Conservation (phyloP, 1,140 invertebrate species). For the Lethrus apterus region DNA sequence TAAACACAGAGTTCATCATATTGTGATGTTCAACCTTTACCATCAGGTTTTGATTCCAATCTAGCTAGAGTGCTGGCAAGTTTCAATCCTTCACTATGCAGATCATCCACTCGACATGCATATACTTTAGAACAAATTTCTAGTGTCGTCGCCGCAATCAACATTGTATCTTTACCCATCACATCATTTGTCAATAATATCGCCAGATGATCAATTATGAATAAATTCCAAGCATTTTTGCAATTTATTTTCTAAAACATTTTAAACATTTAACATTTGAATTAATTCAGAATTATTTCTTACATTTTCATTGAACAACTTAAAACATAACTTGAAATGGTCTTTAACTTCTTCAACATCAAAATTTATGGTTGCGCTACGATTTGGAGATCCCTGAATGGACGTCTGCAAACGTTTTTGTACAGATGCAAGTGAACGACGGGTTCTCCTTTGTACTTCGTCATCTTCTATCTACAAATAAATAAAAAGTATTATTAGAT, state of each 20-base stretch:
- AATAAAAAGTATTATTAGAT: too few relatives aligned
- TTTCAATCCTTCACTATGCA: not conserved
- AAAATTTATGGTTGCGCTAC: too few relatives aligned
- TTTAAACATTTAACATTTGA: not conserved
- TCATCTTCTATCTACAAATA: too few relatives aligned
- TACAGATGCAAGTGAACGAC: too few relatives aligned
- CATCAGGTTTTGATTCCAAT: too few relatives aligned
- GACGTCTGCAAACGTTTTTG: too few relatives aligned
- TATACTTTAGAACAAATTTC: not conserved
- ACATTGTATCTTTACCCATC: not conserved
- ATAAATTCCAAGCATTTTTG: not conserved
- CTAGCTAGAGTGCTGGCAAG: not conserved
- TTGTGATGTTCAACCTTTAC: too few relatives aligned
- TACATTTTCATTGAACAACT: not conserved
- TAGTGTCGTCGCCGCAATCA: not conserved
- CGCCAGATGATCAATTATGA: not conserved
- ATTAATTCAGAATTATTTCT: not conserved
- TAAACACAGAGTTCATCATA: too few relatives aligned
- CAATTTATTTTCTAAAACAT: not conserved
- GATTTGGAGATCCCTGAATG: too few relatives aligned
- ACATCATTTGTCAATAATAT: not conserved
- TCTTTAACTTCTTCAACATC: conserved; percentile 1
- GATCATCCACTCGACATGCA: not conserved
- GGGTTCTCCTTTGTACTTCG: too few relatives aligned
- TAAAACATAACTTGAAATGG: not conserved